These are phyloP conservation scores for Accipiter cooperii DNA, from an alignment of 2,113 vertebrate genomes.

Conservation along the genomic window DNA sequence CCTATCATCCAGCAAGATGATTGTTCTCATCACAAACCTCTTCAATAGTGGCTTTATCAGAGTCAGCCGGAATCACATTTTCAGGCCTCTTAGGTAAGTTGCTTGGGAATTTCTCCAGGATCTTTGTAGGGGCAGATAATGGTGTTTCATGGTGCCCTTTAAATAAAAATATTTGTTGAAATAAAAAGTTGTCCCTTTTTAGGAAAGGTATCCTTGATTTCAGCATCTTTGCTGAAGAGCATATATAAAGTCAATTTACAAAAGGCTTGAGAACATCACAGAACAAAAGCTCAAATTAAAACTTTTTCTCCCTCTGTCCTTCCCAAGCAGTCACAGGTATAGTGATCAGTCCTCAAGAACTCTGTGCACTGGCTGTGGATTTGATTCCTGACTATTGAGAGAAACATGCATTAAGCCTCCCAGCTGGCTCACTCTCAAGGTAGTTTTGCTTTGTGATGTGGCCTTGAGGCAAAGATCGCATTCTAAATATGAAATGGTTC, in stretches of 20 bases:
- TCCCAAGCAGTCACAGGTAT: not conserved
- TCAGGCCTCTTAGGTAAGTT: conserved; percentile 83
- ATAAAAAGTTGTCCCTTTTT: not conserved
- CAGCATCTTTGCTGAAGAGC: not conserved
- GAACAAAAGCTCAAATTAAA: not conserved
- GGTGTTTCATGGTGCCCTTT: conserved; percentile 95
- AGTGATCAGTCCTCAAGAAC: not conserved
- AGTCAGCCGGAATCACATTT: conserved; percentile 87
- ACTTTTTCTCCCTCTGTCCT: not conserved
- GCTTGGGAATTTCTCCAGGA: conserved; percentile 91
- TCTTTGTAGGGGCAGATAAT: conserved; percentile 86
- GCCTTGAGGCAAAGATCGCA: not conserved
- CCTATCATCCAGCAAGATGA: not conserved
- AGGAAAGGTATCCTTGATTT: not conserved
- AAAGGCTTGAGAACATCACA: not conserved
- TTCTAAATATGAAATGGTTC: not conserved
- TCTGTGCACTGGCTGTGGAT: not conserved
- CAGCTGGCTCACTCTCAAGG: not conserved
- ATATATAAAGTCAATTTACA: not conserved
- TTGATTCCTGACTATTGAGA: not conserved
- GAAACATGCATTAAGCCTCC: not conserved
- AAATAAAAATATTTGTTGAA: conserved; percentile 12
- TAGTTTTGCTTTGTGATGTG: not conserved
- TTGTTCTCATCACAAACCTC: conserved; percentile 68
- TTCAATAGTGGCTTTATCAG: conserved; percentile 81